Evolutionary conservation across 2,888 invertebrate species (phyloP), one percentile per base, ranked within the genome.

Genomic region (Aquatica leii): DNA sequence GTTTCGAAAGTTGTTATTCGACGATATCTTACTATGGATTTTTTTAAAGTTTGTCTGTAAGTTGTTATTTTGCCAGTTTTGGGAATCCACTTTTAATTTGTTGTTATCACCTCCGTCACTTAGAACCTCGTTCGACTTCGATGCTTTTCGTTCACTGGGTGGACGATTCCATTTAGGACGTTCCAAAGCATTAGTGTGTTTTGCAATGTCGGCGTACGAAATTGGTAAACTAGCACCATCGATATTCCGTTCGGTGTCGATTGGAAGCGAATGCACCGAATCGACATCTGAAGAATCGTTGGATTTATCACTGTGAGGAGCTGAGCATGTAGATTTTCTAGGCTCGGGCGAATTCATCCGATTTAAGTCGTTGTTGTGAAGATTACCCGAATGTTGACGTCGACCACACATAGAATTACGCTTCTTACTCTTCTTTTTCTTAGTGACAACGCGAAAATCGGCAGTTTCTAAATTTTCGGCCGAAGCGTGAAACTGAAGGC

Each of bases 151-250:
- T 73, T 76, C 65, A 69, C 73, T 18, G 65, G 72, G 68, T 9
- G 65, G 65, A 58, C 76, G 75, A 67, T 77, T 78, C 66, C 73
- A 74, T 55, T 72, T 75, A n/a, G 70, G 69, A 51, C 75, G 76
- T 24, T 74, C 72, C 24, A 76, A 75, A 34, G 60, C 37, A 37
- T 63, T 62, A 24, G 65, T 73, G 74, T 84, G 86, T 71, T 90
- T 87, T 54, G 93, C 90, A 74, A 94, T 94, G 76, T 93, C 94
- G 0, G 94, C 94, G 82, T 94, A 94, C 11, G 93, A 93, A 59
- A 80, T 76, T 2, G 80, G 81, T 24, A 71, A 62, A 41, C 62
- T 59, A 12, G 15, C 48, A n/a, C 40, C 34, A 24, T 53, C 53
- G 52, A 68, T 63, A 43, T 73, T 73, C 5, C 71, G 59, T 37